These are phyloP conservation scores for Coenobita brevimanus DNA, from an alignment of 1,140 invertebrate species.

Conservation along the genomic window DNA sequence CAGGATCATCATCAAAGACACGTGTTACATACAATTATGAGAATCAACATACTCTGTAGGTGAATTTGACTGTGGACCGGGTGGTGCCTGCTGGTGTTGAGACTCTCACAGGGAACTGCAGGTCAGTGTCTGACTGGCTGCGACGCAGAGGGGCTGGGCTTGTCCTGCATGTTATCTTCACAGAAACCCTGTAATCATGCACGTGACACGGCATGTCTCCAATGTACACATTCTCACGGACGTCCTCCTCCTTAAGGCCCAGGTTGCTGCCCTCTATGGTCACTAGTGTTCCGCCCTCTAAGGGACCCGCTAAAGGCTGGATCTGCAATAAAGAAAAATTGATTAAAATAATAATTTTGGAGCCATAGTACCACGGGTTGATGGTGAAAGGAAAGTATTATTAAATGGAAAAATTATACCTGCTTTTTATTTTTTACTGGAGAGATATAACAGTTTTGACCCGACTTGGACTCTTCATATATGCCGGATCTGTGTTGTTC, in stretches of 20 bases:
- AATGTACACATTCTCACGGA: constrained; percentile 91
- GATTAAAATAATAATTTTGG: not conserved
- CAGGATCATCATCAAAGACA: not conserved
- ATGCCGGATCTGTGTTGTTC: no score
- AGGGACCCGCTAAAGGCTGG: constrained; percentile 92
- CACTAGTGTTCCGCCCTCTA: constrained; percentile 95
- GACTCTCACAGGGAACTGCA: constrained; percentile 82
- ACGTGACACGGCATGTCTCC: constrained; percentile 91
- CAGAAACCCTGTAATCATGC: constrained; percentile 92
- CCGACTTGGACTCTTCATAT: no score
- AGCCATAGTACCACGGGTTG: no score
- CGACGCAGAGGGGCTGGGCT: constrained; percentile 82
- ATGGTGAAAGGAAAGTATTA: no score
- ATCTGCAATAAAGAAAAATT: constrained; percentile 78
- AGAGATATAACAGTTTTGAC: no score
- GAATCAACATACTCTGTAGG: constrained; percentile 81
- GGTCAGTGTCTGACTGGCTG: constrained; percentile 77
- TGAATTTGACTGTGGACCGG: constrained; percentile 90
- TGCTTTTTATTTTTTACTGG: no score
- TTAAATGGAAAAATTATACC: no score
- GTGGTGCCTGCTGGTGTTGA: constrained; percentile 92
- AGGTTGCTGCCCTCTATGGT: constrained; percentile 97
- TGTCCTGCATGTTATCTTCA: constrained; percentile 90
- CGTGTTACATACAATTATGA: not conserved
- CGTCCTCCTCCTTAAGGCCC: constrained; percentile 91